A percentile compares a stretch with the other conserved stretches of the same genome.
phyloP scores from a whole-genome alignment of 2,113 vertebrate species.

The Corythaeola cristata region DNA sequence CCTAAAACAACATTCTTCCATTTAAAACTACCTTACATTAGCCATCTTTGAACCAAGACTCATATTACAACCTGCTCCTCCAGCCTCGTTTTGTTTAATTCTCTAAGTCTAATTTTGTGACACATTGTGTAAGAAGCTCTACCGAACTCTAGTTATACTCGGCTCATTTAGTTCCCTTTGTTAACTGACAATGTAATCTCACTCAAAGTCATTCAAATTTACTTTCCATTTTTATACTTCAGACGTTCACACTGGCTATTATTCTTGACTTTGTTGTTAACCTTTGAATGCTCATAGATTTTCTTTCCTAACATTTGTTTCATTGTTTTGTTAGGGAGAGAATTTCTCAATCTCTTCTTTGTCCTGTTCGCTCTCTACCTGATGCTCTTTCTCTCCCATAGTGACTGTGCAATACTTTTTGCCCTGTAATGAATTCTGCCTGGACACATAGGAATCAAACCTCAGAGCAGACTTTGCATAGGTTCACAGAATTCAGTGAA shows the following conservation, averaged over 20 bases:
- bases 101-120: neutral
- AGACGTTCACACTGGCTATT: neutral
- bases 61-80: neutral
- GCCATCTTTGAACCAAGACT: neutral
- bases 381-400: neutral
- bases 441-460: neutral
- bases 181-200: neutral
- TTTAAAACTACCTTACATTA: neutral
- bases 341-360: neutral
- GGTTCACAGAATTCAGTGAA: neutral
- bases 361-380: neutral
- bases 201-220: conserved; percentile 2
- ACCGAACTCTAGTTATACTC: neutral
- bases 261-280: neutral
- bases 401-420: neutral
- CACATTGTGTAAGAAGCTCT: neutral
- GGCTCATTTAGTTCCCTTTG: neutral
- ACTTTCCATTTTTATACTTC: neutral
- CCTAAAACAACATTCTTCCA: neutral
- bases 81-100: neutral
- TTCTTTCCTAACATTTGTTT: neutral
- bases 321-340: neutral
- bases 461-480: neutral
- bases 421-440: neutral
- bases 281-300: neutral